These are phyloP conservation scores for Barypeithes pellucidus DNA, from an alignment of 2,888 invertebrate species.

Conservation along the genomic window DNA sequence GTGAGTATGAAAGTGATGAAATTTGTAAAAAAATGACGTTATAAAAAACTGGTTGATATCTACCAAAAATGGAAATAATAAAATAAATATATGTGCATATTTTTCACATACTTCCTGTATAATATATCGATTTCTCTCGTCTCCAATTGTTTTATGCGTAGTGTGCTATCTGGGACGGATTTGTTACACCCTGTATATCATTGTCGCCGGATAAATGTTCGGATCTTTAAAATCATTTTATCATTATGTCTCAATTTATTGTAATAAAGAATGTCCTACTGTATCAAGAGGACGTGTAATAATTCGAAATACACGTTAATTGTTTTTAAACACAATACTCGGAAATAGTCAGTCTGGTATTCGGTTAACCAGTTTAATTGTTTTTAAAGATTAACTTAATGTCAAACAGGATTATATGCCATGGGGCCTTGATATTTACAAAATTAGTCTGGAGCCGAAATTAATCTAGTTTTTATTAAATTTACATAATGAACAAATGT, in stretches of 20 bases:
- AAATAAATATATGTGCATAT: too few relatives aligned
- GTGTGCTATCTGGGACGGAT: too few relatives aligned
- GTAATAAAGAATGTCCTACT: neutral
- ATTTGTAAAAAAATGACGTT: slow-evolving; percentile 2
- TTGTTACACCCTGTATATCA: too few relatives aligned
- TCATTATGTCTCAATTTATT: neutral
- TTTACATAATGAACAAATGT: slow-evolving; percentile 11
- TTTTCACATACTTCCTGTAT: too few relatives aligned
- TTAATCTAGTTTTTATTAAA: slow-evolving; percentile 7
- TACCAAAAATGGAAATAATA: too few relatives aligned
- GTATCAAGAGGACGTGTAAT: neutral
- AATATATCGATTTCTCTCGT: too few relatives aligned
- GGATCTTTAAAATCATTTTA: too few relatives aligned
- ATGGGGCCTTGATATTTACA: slow-evolving; percentile 45
- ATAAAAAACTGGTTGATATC: neutral
- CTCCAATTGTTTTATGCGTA: too few relatives aligned
- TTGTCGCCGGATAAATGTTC: too few relatives aligned
- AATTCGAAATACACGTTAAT: slow-evolving; percentile 13
- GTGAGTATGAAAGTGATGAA: slow-evolving; percentile 6
- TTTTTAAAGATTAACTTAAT: slow-evolving; percentile 44
- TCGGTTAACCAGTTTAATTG: slow-evolving; percentile 43
- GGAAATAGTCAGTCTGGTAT: slow-evolving; percentile 36
- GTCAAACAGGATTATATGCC: slow-evolving; percentile 40
- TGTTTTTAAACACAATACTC: slow-evolving; percentile 35
- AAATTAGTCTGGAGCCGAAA: slow-evolving; percentile 37